A percentile compares a stretch with the other conserved stretches of the same genome.
These are phyloP conservation scores for Caranx melampygus DNA, from an alignment of 2,113 vertebrate species.

Conservation along the genomic window DNA sequence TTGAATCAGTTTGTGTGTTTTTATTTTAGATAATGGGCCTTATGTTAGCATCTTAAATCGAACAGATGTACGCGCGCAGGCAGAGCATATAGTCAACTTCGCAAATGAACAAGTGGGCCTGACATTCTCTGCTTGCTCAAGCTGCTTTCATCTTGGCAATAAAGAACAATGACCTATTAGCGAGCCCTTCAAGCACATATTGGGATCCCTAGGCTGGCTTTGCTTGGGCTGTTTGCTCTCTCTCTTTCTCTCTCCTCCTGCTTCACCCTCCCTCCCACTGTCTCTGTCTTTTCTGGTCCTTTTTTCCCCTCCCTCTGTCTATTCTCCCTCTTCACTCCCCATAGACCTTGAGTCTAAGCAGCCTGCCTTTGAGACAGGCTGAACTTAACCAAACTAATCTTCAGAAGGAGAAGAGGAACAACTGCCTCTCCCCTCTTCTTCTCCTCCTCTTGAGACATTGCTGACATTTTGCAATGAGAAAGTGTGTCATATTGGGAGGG, in stretches of 20 bases:
- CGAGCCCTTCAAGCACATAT: slow-evolving; percentile 56
- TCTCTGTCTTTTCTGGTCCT: slow-evolving; percentile 19
- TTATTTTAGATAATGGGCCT: not conserved
- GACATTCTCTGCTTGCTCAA: slow-evolving; percentile 50
- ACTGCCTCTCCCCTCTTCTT: slow-evolving; percentile 9
- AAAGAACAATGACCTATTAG: slow-evolving; percentile 71
- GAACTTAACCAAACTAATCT: slow-evolving; percentile 74
- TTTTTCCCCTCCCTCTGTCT: slow-evolving; percentile 31
- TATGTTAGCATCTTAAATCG: slow-evolving; percentile 14
- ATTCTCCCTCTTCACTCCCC: slow-evolving; percentile 40
- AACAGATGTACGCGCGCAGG: not conserved
- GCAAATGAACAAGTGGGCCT: slow-evolving; percentile 56
- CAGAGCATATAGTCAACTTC: slow-evolving; percentile 16
- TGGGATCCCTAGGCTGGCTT: slow-evolving; percentile 31
- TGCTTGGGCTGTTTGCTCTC: slow-evolving; percentile 54
- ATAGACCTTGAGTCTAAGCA: slow-evolving; percentile 41
- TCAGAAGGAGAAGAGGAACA: slow-evolving; percentile 49
- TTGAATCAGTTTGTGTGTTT: slow-evolving; percentile 1
- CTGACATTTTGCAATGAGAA: slow-evolving; percentile 74
- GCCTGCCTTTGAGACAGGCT: slow-evolving; percentile 57
- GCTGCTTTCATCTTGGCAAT: slow-evolving; percentile 64
- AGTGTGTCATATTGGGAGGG: slow-evolving; percentile 58
- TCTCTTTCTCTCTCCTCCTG: slow-evolving; percentile 15
- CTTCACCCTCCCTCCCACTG: not conserved
- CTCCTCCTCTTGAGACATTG: slow-evolving; percentile 59